phyloP scores from a whole-genome alignment of 2,113 vertebrate species.

The Trogon surrucura region DNA sequence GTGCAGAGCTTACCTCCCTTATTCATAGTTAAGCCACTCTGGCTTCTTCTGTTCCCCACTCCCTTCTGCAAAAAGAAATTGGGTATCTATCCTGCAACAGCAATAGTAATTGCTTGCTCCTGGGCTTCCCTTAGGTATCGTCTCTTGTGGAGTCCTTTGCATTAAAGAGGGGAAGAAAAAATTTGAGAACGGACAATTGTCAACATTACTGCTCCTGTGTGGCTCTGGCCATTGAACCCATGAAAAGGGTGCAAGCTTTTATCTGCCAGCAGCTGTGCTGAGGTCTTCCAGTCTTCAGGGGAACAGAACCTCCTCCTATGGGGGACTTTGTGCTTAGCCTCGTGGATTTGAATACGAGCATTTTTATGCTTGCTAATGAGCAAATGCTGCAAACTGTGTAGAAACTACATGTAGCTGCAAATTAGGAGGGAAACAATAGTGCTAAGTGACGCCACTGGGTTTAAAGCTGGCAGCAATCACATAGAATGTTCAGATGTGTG shows the following conservation, averaged over 20 bases:
- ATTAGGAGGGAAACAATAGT: neutral
- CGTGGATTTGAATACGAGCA: fast-evolving
- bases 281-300: neutral
- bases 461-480: neutral
- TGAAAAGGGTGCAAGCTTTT: neutral
- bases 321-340: neutral
- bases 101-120: neutral
- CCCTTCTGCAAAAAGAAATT: neutral
- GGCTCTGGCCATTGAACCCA: neutral
- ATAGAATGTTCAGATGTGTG: neutral
- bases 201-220: neutral
- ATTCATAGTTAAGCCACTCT: neutral
- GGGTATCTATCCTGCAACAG: neutral
- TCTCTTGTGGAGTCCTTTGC: neutral
- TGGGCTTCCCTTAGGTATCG: neutral
- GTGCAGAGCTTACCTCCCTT: neutral
- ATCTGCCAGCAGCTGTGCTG: neutral
- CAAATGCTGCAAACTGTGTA: neutral
- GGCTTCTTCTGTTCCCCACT: neutral
- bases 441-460: neutral
- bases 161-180: neutral
- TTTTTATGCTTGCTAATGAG: neutral
- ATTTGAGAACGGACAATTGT: neutral
- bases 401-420: constrained; percentile 2
- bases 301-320: neutral